Evolutionary conservation across 2,113 vertebrate genomes (phyloP), one percentile per base, ranked within the genome.

Genomic region (Rhinichthys klamathensis): DNA sequence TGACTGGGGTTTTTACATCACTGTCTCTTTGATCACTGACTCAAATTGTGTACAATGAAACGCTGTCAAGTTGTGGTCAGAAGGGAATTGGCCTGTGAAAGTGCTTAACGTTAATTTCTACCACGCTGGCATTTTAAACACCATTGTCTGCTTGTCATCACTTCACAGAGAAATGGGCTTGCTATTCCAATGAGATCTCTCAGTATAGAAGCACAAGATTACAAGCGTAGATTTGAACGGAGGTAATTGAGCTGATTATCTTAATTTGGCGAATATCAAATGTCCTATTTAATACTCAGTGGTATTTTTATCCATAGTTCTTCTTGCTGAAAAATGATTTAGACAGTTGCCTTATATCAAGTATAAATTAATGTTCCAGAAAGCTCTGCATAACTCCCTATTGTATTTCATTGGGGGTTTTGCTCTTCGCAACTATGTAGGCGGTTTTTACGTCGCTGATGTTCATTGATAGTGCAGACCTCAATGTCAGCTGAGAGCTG

Each of bases 111-210:
- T 54, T 83, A 77, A 77, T 88, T 88, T 88, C 73, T 72, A 70
- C 41, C 60, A 63, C 27, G 38, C 58, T 56, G 38, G 18, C 35
- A 84, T 84, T 86, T 86, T 88, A 86, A 88, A 88, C 58, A 74
- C 67, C 63, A 69, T 54, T 69, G 80, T 88, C 60, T 82, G 85
- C 76, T 88, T 84, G 84, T 86, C 83, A 85, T 77, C 78, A 82
- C 35, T 49, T 78, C 67, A 85, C 21, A 27, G 61, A 80, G 83
- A 84, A 86, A 82, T 86, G 58, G 15, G 58, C 58, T 27, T 35
- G 27, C 46, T 69, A 69, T 82, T 82, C 41, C 60, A 69, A 69
- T 54, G 46, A 82, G 80, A 82, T 82, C 63, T 82, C 63, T 51
- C 63, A 69, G 61, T n/a, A 13, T 69, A 49, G 18, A 44, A 69